A percentile compares a stretch with the other conserved stretches of the same genome.
phyloP scores from a whole-genome alignment of 2,797 vertebrate genomes.

The Hozukius guyotensis region DNA sequence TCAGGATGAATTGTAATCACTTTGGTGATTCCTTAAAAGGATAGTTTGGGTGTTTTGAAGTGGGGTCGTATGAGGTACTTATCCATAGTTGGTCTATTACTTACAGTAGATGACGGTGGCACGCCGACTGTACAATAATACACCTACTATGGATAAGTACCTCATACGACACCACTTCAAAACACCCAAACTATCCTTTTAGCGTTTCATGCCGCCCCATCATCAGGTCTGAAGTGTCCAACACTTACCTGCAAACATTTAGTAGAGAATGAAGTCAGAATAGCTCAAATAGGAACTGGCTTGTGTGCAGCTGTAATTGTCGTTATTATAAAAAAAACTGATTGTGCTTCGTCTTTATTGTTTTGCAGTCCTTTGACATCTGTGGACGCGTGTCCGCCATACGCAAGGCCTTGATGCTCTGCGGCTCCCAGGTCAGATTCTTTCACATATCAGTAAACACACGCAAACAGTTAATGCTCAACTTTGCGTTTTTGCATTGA shows the following conservation, averaged over 20 bases:
- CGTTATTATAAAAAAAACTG: background rate
- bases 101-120: no score
- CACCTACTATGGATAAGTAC: no score
- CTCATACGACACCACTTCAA: no score
- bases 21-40: background rate
- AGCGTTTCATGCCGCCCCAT: background rate
- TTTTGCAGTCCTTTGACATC: slow-evolving; percentile 94
- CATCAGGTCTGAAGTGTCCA: background rate
- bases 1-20: background rate
- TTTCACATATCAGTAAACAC: background rate
- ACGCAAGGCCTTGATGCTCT: slow-evolving; percentile 92
- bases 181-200: no score
- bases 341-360: slow-evolving; percentile 4
- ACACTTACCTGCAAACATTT: background rate
- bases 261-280: background rate
- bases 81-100: no score
- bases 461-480: background rate
- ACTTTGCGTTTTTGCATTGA: background rate
- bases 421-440: slow-evolving; percentile 91
- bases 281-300: background rate
- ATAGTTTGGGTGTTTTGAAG: no score
- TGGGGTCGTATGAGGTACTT: no score
- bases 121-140: background rate
- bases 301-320: background rate
- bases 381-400: slow-evolving; percentile 92